These are phyloP conservation scores for Drosophila pegasa DNA, from an alignment of 2,888 invertebrate genomes.

Conservation along the genomic window DNA sequence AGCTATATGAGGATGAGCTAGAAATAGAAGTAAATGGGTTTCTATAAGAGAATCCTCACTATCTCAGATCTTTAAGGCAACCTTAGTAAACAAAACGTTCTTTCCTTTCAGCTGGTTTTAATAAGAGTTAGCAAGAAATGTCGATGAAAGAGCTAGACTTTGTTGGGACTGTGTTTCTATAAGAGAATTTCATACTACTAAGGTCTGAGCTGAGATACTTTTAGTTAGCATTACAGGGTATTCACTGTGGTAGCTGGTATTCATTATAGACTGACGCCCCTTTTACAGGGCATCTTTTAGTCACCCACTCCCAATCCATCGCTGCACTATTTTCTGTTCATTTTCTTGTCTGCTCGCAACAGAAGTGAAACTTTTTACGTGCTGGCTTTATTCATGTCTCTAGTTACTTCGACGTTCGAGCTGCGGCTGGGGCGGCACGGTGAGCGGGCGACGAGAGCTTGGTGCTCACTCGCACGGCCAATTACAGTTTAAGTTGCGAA, in stretches of 20 bases:
- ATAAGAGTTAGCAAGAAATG: too few relatives aligned
- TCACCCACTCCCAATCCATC: not conserved
- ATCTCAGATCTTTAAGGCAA: too few relatives aligned
- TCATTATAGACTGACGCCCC: not conserved
- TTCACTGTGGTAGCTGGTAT: not conserved
- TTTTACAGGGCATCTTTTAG: not conserved
- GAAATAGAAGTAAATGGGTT: too few relatives aligned
- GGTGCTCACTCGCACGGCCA: slow-evolving; percentile 73
- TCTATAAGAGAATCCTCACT: too few relatives aligned
- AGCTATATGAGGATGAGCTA: not conserved
- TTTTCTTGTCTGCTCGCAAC: slow-evolving; percentile 37
- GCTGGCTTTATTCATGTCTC: slow-evolving; percentile 39
- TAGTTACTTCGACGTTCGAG: slow-evolving; percentile 30
- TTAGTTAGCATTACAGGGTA: not conserved
- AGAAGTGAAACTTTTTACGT: slow-evolving; percentile 57
- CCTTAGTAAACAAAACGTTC: too few relatives aligned
- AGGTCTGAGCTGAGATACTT: not conserved
- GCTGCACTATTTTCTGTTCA: slow-evolving; percentile 2
- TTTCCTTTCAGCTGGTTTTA: too few relatives aligned
- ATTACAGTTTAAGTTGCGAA: slow-evolving; percentile 66
- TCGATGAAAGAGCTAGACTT: too few relatives aligned
- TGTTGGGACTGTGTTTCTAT: too few relatives aligned
- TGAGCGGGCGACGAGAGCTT: not conserved
- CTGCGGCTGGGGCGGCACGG: slow-evolving; percentile 20
- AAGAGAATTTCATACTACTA: too few relatives aligned